Evolutionary conservation across 2,797 vertebrate species (phyloP).

Genomic region (Urophycis tenuis): DNA sequence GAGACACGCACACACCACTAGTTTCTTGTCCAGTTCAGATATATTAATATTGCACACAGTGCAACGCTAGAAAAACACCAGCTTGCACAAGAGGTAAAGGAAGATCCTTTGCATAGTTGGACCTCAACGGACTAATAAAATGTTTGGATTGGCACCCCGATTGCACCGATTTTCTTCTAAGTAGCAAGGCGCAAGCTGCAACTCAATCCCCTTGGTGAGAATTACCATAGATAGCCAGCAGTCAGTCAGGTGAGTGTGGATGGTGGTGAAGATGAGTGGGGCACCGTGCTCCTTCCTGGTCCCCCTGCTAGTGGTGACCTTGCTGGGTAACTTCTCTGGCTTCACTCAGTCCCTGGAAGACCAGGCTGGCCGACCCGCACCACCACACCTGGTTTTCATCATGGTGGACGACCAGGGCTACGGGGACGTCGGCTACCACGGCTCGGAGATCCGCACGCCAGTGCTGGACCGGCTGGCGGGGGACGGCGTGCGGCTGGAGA

Average conservation of each 20-base stretch:
- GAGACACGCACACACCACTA: slow-evolving; percentile 15
- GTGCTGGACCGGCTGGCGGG: slow-evolving; percentile 87
- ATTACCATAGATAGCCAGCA: neutral
- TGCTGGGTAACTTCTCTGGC: slow-evolving; percentile 68
- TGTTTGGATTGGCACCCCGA: too few species aligned
- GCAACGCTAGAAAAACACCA: slow-evolving; percentile 14
- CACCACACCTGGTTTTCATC: slow-evolving; percentile 91
- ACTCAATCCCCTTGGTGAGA: neutral
- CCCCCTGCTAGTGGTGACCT: slow-evolving; percentile 63
- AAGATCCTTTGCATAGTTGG: neutral
- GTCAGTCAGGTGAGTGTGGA: neutral
- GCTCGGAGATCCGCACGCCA: slow-evolving; percentile 94
- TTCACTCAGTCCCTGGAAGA: slow-evolving; percentile 38
- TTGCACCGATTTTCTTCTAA: too few species aligned
- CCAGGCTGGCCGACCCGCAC: slow-evolving; percentile 27
- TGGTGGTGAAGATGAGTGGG: slow-evolving; percentile 51
- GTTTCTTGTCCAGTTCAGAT: slow-evolving; percentile 24
- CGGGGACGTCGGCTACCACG: slow-evolving; percentile 93
- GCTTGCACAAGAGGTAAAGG: slow-evolving; percentile 28
- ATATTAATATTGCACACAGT: slow-evolving; percentile 19
- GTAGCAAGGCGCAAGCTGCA: too few species aligned
- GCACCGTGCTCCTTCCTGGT: slow-evolving; percentile 51
- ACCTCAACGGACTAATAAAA: neutral
- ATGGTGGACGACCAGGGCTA: slow-evolving; percentile 98
- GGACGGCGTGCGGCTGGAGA: slow-evolving; percentile 93